A percentile compares a stretch with the other conserved stretches of the same genome.
phyloP scores from a whole-genome alignment of 2,888 invertebrate species.

The Pecten maximus region DNA sequence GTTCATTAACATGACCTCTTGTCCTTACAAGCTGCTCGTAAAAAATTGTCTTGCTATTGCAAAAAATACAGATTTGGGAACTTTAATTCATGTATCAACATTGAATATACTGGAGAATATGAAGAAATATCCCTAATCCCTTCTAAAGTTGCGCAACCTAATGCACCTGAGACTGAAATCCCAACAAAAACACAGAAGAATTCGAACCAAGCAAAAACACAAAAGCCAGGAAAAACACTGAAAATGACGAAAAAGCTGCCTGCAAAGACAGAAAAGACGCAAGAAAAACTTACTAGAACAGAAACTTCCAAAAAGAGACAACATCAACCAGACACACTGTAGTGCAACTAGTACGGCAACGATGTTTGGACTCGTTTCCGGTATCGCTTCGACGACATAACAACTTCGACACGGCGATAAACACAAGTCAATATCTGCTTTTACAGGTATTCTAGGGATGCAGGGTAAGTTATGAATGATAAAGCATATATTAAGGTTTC shows the following conservation, averaged over 20 bases:
- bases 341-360: too few relatives aligned
- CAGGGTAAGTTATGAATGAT: too few relatives aligned
- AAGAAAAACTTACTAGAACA: neutral
- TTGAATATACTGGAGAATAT: constrained; percentile 6
- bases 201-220: neutral
- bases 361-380: too few relatives aligned
- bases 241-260: neutral
- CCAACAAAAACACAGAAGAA: neutral
- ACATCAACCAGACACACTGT: too few relatives aligned
- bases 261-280: neutral
- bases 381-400: too few relatives aligned
- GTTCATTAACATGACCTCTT: constrained; percentile 38
- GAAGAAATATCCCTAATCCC: neutral
- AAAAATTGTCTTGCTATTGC: constrained; percentile 54
- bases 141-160: neutral
- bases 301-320: too few relatives aligned
- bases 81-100: constrained; percentile 5
- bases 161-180: too few relatives aligned
- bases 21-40: constrained; percentile 43
- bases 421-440: too few relatives aligned
- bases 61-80: constrained; percentile 40
- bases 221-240: neutral
- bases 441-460: too few relatives aligned
- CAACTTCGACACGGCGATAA: too few relatives aligned
- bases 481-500: too few relatives aligned